Evolutionary conservation across 2,888 invertebrate genomes (phyloP).

Genomic region (Torymus aiolomorphi): DNA sequence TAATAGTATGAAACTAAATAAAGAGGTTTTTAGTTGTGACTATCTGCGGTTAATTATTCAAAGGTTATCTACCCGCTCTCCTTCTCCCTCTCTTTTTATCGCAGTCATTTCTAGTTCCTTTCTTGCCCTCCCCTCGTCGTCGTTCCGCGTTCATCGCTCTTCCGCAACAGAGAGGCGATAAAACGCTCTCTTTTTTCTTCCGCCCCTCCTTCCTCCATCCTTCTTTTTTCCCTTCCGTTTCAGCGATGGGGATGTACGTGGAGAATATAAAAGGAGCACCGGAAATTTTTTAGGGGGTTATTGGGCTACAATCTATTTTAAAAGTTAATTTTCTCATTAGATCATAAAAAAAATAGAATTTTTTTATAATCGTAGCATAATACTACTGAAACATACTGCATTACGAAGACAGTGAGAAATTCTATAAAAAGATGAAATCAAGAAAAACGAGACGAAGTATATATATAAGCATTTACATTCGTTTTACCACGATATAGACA

Average conservation of each 20-base stretch:
- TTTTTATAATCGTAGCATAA: too few relatives aligned
- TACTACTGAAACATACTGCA: too few relatives aligned
- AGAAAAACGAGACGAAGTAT: too few relatives aligned
- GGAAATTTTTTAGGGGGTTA: constrained; percentile 12
- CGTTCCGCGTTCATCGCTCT: background rate
- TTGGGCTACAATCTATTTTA: background rate
- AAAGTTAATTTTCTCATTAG: too few relatives aligned
- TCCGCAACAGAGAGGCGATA: background rate
- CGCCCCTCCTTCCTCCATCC: background rate
- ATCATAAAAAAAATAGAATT: too few relatives aligned
- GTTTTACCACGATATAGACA: too few relatives aligned
- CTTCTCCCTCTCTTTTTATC: background rate
- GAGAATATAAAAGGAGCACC: constrained; percentile 17
- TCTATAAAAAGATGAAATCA: too few relatives aligned
- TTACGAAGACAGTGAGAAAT: too few relatives aligned
- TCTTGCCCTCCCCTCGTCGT: background rate
- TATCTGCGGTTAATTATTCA: too few relatives aligned
- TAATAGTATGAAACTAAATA: too few relatives aligned
- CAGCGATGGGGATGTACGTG: background rate
- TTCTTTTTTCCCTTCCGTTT: background rate
- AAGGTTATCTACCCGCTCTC: background rate
- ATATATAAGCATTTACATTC: too few relatives aligned
- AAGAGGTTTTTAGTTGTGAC: too few relatives aligned
- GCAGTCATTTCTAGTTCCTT: background rate
- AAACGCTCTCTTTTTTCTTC: background rate